phyloP scores from a whole-genome alignment of 1,140 invertebrate species.

The Thaumatotibia leucotreta region DNA sequence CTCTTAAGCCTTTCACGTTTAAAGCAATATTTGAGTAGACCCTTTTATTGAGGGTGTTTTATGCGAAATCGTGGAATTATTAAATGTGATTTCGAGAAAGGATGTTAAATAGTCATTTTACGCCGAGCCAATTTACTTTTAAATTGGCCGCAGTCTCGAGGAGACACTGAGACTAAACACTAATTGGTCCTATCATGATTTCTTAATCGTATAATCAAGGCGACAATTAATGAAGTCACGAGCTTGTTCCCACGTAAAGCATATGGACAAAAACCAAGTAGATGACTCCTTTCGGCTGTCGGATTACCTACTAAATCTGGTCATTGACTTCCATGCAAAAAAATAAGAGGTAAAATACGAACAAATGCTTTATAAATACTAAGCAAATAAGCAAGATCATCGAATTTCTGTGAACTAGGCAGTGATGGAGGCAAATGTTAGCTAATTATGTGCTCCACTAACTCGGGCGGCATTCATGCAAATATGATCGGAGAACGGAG shows the following conservation, averaged over 20 bases:
- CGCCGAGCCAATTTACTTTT: not conserved
- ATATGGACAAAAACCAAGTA: not conserved
- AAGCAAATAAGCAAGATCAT: not conserved
- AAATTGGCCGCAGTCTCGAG: not conserved
- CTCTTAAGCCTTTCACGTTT: not conserved
- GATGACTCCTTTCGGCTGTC: not conserved
- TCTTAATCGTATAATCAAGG: conserved; percentile 7
- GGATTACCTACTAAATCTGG: not conserved
- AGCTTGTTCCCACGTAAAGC: not conserved
- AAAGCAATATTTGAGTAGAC: not conserved
- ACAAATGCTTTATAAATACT: not conserved
- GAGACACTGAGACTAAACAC: not conserved
- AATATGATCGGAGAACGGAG: not conserved
- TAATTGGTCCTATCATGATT: conserved; percentile 1
- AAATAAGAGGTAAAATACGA: not conserved
- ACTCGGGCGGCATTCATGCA: not conserved
- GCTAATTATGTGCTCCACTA: not conserved
- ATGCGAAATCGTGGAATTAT: conserved; percentile 7
- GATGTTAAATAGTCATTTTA: not conserved
- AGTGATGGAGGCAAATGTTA: not conserved
- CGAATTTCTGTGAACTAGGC: not conserved
- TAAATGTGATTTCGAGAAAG: conserved; percentile 7
- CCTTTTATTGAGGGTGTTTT: not conserved
- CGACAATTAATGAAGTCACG: conserved; percentile 4
- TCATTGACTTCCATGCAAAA: not conserved